Evolutionary conservation across 2,113 vertebrate species (phyloP), one percentile per base, ranked within the genome.

Genomic region (Pterophyllum scalare): DNA sequence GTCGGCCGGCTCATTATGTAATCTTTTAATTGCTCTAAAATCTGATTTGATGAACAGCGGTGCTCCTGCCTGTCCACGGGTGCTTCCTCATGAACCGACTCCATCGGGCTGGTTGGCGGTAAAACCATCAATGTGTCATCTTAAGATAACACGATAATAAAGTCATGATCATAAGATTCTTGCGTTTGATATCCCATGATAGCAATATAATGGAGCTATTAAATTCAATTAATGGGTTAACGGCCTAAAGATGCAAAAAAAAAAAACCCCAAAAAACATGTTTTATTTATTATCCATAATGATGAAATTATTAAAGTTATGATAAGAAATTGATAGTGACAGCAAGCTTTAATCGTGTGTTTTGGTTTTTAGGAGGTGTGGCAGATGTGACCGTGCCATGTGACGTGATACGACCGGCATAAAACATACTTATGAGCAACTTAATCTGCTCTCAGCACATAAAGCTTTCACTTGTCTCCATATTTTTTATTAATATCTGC

Each of bases 131-230:
- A n/a, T 46, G 60, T 79, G 10, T 75, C 72, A 86, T 82, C 35
- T 64, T 33, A 17, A 62, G 59, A 77, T 83, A 79, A 84, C 2
- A 1, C 67, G 49, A 76, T 83, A 83, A 87, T 90, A 35, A 84
- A 85, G 61, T 52, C 59, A 75, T 11, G 54, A 62, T 8, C 49
- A 35, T 26, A 38, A 70, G 72, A 86, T 35, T 46, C 82, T 57
- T 10, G 35, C 75, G 26, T 64, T 56, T 75, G 7, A 86, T 60
- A 72, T 72, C 17, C 67, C 46, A 77, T 75, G n/a, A 80, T 46
- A 70, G 28, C 33, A 54, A 52, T 26, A 72, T 49, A 31, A 88
- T 60, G 15, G 28, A 78, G 17, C 28, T 43, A 9, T 81, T 82
- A 87, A 57, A 26, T 59, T 40, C 43, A 28, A 80, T 80, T 38